Conservation (phyloP, 2,888 invertebrate genomes). For the Tuta absoluta region DNA sequence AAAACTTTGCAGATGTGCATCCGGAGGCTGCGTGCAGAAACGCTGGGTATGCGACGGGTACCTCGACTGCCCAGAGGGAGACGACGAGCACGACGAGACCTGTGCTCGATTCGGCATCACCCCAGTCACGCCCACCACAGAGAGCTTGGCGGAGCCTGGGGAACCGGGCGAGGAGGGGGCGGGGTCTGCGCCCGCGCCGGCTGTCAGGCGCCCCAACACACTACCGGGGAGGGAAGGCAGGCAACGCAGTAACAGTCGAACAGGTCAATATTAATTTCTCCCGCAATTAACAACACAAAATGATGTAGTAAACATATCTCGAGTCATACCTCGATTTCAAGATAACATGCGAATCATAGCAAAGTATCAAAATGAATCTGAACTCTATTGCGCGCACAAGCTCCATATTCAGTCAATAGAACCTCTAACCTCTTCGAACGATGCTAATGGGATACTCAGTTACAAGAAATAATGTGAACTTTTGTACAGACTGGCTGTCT, state of each 20-base stretch:
- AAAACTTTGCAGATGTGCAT: slow-evolving; percentile 53
- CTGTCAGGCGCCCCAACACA: slow-evolving; percentile 56
- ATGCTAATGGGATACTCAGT: too few species aligned
- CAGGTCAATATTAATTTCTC: neutral
- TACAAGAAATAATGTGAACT: too few species aligned
- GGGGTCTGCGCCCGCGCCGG: slow-evolving; percentile 68
- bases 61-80: slow-evolving; percentile 68
- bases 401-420: too few species aligned
- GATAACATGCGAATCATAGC: too few species aligned
- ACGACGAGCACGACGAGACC: slow-evolving; percentile 57
- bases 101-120: slow-evolving; percentile 43
- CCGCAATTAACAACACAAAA: too few species aligned
- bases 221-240: slow-evolving; percentile 27
- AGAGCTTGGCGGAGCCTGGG: slow-evolving; percentile 30
- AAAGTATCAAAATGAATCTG: too few species aligned
- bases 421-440: too few species aligned
- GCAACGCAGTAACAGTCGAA: slow-evolving; percentile 62
- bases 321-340: too few species aligned
- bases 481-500: too few species aligned
- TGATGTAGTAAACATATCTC: too few species aligned
- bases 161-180: slow-evolving; percentile 65
- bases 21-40: slow-evolving; percentile 65
- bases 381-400: too few species aligned
- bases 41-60: slow-evolving; percentile 77
- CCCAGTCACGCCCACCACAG: slow-evolving; percentile 24